Percentiles rank a stretch among this genome's conserved stretches.
These are phyloP conservation scores for Chalcis sispes DNA, from an alignment of 2,888 invertebrate species.

Conservation along the genomic window DNA sequence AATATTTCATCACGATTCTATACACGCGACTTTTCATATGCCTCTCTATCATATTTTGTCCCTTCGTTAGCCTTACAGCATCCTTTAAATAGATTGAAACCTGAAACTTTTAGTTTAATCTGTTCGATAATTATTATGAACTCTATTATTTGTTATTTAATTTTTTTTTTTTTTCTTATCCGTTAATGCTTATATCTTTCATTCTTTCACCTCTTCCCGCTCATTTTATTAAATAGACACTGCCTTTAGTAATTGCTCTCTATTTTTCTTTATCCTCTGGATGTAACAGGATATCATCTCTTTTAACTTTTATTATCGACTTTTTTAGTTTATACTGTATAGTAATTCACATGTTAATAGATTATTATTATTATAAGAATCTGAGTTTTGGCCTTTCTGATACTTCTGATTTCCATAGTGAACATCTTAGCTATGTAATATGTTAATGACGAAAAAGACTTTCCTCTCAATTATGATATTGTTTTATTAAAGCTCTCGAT, in stretches of 20 bases:
- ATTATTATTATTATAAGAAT: too few species aligned
- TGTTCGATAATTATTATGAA: slow-evolving; percentile 42
- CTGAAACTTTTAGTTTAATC: slow-evolving; percentile 41
- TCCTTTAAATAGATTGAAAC: slow-evolving; percentile 50
- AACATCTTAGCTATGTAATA: too few species aligned
- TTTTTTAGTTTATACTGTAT: too few species aligned
- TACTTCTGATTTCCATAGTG: too few species aligned
- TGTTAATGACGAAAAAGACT: too few species aligned
- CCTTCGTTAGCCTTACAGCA: slow-evolving; percentile 32
- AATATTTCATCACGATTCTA: slow-evolving; percentile 57
- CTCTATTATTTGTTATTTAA: slow-evolving; percentile 35
- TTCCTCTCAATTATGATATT: too few species aligned
- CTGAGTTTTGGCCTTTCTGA: too few species aligned
- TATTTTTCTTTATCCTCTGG: too few species aligned
- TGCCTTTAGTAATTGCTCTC: slow-evolving; percentile 15
- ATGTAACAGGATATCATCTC: too few species aligned
- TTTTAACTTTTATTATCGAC: too few species aligned
- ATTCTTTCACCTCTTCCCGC: slow-evolving; percentile 23
- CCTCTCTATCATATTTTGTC: background rate
- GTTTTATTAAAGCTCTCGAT: too few species aligned
- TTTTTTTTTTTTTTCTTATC: slow-evolving; percentile 31
- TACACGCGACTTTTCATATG: background rate
- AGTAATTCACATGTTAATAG: too few species aligned
- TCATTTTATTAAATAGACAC: slow-evolving; percentile 26
- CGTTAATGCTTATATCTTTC: slow-evolving; percentile 48